phyloP scores from a whole-genome alignment of 1,140 invertebrate genomes.

The Euwallacea fornicatus region DNA sequence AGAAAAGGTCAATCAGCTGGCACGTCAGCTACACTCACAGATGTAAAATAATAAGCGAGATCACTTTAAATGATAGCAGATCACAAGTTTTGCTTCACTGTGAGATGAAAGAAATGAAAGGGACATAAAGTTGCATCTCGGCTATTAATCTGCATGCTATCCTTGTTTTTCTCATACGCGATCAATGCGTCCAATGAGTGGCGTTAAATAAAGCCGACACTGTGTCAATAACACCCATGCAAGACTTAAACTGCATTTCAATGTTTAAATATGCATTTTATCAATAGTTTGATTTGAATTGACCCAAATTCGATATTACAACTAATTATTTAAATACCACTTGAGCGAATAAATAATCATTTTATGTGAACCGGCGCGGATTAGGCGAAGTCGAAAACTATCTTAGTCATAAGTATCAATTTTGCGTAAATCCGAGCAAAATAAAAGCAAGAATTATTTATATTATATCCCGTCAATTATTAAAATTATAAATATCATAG shows the following conservation, averaged over 20 bases:
- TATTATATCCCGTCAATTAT: conserved; percentile 46
- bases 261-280: conserved; percentile 38
- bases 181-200: background rate
- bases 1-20: too few relatives aligned
- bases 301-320: conserved; percentile 48
- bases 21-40: too few relatives aligned
- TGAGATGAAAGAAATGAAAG: too few relatives aligned
- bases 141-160: too few relatives aligned
- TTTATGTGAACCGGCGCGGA: conserved; percentile 35
- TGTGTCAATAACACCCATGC: conserved; percentile 13
- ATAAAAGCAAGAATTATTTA: conserved; percentile 45
- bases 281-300: conserved; percentile 46
- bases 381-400: conserved; percentile 29
- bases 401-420: conserved; percentile 44
- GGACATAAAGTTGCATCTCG: too few relatives aligned
- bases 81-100: too few relatives aligned
- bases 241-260: conserved; percentile 35
- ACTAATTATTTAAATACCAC: conserved; percentile 45
- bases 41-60: too few relatives aligned
- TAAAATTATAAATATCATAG: conserved; percentile 52
- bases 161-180: too few relatives aligned
- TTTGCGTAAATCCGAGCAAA: conserved; percentile 50
- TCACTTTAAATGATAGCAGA: too few relatives aligned
- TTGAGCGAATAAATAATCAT: conserved; percentile 42
- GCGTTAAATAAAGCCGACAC: background rate